Evolutionary conservation across 2,797 vertebrate genomes (phyloP).

Genomic region (Garrulus glandarius): DNA sequence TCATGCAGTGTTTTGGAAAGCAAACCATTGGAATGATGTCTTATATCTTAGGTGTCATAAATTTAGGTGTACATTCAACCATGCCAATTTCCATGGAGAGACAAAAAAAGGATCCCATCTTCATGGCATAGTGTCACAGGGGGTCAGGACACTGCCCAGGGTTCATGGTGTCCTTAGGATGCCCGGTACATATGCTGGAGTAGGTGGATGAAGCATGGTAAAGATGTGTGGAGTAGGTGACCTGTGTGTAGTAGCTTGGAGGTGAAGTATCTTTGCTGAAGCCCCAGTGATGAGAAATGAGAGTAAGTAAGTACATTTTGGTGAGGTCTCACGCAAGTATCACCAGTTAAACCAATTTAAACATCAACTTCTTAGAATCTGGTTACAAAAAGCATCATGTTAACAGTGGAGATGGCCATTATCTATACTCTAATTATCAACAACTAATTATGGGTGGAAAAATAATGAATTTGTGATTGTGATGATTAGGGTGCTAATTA

Average conservation of each 20-base stretch:
- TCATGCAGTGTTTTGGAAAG: background rate
- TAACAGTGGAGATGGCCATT: background rate
- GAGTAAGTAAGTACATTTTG: background rate
- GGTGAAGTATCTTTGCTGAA: background rate
- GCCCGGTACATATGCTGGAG: background rate
- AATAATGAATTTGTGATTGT: background rate
- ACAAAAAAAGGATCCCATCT: background rate
- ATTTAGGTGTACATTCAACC: background rate
- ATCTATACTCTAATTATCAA: background rate
- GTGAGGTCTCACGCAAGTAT: background rate
- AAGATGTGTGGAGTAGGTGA: fast-evolving
- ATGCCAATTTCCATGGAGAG: background rate
- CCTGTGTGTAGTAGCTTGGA: background rate
- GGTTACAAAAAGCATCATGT: background rate
- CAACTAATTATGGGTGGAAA: background rate
- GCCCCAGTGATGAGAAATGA: background rate
- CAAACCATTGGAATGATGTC: background rate
- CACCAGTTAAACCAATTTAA: background rate
- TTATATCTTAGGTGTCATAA: background rate
- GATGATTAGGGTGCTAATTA: background rate
- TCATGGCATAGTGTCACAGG: background rate
- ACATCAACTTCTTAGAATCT: background rate
- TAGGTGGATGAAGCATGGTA: too few species aligned
- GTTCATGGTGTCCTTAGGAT: background rate
- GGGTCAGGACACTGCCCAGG: background rate